Evolutionary conservation across 2,888 invertebrate species (phyloP), one percentile per base, ranked within the genome.

Genomic region (Sarcophaga carnaria): DNA sequence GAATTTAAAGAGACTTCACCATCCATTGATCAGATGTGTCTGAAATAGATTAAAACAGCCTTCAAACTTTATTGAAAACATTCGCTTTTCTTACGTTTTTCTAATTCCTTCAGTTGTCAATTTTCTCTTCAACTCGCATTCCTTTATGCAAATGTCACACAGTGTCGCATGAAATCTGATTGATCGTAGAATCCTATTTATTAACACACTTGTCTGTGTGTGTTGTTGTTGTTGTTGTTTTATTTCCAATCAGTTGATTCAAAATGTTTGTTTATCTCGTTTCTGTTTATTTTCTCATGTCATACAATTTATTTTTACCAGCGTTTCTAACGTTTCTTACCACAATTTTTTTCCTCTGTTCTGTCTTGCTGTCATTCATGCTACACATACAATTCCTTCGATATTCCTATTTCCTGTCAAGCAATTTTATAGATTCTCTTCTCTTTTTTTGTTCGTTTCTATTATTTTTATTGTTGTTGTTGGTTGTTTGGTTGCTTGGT

Each of bases 381-480:
- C 14, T 54, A 3, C 17, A 54, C 54, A 54, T 54, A 14, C 14
- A 69, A 69, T 78, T 77, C 17, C 20, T 49, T n/a, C 45, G 22
- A 64, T 70, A 27, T 79, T 64, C 54, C 25, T 45, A 63, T 70
- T 75, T 70, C 76, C 70, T 45, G 76, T 70, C 70, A 82, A 82
- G 54, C 54, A 76, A 82, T 72, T 83, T 78, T 37, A 62, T 72
- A 67, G 22, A 83, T 62, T 70, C 54, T 54, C 17, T 54, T 54
- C 17, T 17, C 17, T 67, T 22, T 22, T 45, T 37, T 8, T 8
- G 37, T 37, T 37, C 2, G 37, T 37, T 37, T 37, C 37, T 8
- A 10, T 37, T 37, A 37, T 37, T 37, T 3, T 64, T 45, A 14
- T 67, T n/a, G 27, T 37, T 12, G 20, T 64, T 64, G 12, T 64